phyloP scores from a whole-genome alignment of 2,888 invertebrate genomes.

The Eristalinus sepulchralis region DNA sequence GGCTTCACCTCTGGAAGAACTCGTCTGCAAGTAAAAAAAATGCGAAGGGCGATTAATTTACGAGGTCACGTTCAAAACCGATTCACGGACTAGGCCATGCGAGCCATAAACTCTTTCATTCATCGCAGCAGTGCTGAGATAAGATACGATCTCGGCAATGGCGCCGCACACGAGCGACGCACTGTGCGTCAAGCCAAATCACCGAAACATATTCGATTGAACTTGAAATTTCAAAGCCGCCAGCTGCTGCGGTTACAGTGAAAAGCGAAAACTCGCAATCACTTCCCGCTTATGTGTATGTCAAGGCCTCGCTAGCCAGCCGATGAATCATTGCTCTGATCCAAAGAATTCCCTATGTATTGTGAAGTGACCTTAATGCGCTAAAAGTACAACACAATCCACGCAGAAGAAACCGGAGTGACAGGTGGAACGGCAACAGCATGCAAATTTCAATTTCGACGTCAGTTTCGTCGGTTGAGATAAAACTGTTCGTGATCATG shows the following conservation, averaged over 20 bases:
- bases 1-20: slow-evolving; percentile 96
- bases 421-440: neutral
- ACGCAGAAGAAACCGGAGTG: neutral
- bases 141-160: neutral
- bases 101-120: neutral
- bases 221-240: neutral
- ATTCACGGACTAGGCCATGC: neutral
- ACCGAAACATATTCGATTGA: neutral
- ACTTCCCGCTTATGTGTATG: neutral
- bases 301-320: neutral
- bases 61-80: neutral
- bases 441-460: neutral
- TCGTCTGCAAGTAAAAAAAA: slow-evolving; percentile 82
- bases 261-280: neutral
- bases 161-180: neutral
- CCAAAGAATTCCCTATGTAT: neutral
- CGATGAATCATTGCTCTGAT: neutral
- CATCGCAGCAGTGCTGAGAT: neutral
- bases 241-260: neutral
- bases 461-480: neutral
- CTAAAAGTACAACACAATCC: neutral
- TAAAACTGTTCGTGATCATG: neutral
- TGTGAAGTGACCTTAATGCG: neutral
- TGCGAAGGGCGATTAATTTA: neutral
- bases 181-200: neutral